Conservation (phyloP, 2,113 vertebrate species). For the Kobus ellipsiprymnus region DNA sequence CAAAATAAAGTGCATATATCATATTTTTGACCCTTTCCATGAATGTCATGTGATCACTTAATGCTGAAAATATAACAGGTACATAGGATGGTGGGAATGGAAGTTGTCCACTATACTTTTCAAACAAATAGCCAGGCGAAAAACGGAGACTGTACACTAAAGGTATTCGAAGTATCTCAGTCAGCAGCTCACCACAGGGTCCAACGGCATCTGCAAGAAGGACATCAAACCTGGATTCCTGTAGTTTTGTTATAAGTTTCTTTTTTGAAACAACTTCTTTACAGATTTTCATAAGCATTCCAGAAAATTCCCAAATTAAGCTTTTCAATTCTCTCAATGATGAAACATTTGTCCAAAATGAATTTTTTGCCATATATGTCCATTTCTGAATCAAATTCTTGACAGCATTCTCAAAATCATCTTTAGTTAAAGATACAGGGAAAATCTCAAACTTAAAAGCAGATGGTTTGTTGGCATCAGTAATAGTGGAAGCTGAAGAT, state of each 20-base stretch:
- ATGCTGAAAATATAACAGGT: not conserved
- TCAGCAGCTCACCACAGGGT: conserved; percentile 76
- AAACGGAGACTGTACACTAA: conserved; percentile 71
- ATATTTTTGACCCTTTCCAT: not conserved
- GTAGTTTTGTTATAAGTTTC: conserved; percentile 66
- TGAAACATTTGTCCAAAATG: not conserved
- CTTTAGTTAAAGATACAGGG: conserved; percentile 65
- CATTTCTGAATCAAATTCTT: not conserved
- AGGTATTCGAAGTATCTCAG: conserved; percentile 74
- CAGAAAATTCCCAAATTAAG: fast-evolving
- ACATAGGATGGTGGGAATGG: conserved; percentile 77
- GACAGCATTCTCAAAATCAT: conserved; percentile 12
- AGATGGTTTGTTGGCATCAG: conserved; percentile 41
- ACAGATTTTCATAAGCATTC: not conserved
- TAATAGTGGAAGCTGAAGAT: conserved; percentile 69
- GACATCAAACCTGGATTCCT: conserved; percentile 64
- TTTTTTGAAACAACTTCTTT: conserved; percentile 65
- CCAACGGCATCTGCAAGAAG: conserved; percentile 72
- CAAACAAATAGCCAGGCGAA: conserved; percentile 48
- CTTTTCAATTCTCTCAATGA: conserved; percentile 1
- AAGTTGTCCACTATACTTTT: conserved; percentile 67
- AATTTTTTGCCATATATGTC: not conserved
- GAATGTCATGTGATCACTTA: not conserved
- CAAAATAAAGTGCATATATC: not conserved
- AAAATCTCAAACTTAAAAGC: conserved; percentile 66